Evolutionary conservation across 92 coral and sea anemone species (phyloP).

Genomic region (Plumapathes pennacea): DNA sequence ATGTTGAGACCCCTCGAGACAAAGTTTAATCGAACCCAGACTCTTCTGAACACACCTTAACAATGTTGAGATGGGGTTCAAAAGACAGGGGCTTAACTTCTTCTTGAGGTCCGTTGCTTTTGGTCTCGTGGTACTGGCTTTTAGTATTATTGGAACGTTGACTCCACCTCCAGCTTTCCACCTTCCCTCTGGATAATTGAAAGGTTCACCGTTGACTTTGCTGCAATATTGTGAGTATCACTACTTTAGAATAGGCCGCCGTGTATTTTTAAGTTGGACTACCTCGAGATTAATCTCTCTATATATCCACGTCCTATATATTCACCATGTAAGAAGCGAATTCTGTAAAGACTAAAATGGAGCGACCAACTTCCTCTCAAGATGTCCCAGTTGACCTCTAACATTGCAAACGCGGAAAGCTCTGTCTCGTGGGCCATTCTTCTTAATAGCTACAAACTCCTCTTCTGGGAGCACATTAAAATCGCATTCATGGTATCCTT

Average conservation of each 20-base stretch:
- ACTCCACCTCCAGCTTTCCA: conserved; percentile 22
- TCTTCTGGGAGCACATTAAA: neutral
- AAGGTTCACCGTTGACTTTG: conserved; percentile 29
- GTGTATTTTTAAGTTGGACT: too few species aligned
- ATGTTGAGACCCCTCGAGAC: too few species aligned
- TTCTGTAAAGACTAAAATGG: conserved; percentile 6
- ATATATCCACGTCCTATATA: too few species aligned
- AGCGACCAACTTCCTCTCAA: neutral
- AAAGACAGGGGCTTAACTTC: too few species aligned
- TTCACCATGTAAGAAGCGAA: too few species aligned
- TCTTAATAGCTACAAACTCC: neutral
- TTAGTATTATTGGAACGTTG: conserved; percentile 14
- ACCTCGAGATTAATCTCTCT: too few species aligned
- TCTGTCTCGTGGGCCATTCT: neutral
- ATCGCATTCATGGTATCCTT: conserved; percentile 4
- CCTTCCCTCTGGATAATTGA: conserved; percentile 34
- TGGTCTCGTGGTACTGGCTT: neutral
- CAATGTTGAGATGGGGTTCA: too few species aligned
- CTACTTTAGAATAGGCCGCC: too few species aligned
- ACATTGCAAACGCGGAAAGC: conserved; percentile 2
- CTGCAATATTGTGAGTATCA: too few species aligned
- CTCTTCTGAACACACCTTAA: too few species aligned
- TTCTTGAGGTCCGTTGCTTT: too few species aligned
- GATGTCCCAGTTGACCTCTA: conserved; percentile 12
- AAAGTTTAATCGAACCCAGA: too few species aligned